phyloP scores from a whole-genome alignment of 1,140 invertebrate genomes.

The Nebria ingens region DNA sequence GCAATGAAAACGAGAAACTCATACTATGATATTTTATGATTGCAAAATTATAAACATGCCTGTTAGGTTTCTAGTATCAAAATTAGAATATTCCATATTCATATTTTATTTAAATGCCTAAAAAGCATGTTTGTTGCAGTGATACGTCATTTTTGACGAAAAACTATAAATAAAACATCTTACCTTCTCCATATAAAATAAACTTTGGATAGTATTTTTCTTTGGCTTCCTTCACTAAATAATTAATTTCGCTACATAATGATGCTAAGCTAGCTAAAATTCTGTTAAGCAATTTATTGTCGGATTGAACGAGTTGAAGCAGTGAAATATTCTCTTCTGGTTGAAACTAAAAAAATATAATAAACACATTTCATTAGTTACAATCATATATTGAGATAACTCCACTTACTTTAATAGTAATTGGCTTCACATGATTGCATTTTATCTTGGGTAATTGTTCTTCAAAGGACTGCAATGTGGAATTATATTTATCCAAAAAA shows the following conservation, averaged over 20 bases:
- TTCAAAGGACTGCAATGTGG: conserved; percentile 41
- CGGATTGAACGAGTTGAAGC: conserved; percentile 61
- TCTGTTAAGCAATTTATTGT: conserved; percentile 74
- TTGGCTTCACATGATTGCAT: conserved; percentile 43
- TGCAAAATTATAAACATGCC: too few species aligned
- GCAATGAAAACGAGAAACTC: too few species aligned
- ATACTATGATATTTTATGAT: too few species aligned
- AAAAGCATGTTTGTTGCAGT: too few species aligned
- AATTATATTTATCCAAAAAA: conserved; percentile 57
- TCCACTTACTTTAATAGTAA: conserved; percentile 44
- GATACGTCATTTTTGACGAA: too few species aligned
- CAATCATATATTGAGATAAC: conserved; percentile 17
- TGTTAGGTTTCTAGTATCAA: too few species aligned
- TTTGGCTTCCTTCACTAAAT: conserved; percentile 56
- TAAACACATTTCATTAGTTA: conserved; percentile 15
- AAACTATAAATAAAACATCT: conserved; percentile 21
- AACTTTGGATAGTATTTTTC: conserved; percentile 50
- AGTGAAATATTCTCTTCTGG: conserved; percentile 53
- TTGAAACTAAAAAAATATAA: conserved; percentile 29
- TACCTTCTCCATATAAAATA: conserved; percentile 51
- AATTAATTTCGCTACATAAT: conserved; percentile 63
- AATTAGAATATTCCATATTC: too few species aligned
- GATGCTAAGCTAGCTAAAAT: conserved; percentile 69
- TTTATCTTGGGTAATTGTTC: conserved; percentile 32
- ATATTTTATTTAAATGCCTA: too few species aligned